Evolutionary conservation across 2,888 invertebrate genomes (phyloP).

Genomic region (Oxyteleia sp.): DNA sequence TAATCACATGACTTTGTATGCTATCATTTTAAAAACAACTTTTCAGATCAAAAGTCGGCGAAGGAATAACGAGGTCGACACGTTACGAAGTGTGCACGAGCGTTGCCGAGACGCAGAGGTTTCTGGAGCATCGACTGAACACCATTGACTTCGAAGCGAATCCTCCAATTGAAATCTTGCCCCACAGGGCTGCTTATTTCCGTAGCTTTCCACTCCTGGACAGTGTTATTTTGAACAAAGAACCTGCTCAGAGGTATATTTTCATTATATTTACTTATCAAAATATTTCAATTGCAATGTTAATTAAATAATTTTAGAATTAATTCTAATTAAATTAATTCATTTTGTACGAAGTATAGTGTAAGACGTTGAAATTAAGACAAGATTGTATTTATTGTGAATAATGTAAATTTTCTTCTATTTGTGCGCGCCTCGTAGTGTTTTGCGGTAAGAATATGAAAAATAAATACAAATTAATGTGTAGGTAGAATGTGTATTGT

Average conservation of each 20-base stretch:
- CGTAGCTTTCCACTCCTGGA: slow-evolving; percentile 96
- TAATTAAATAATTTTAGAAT: slow-evolving; percentile 18
- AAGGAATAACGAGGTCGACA: slow-evolving; percentile 91
- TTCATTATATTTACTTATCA: no score
- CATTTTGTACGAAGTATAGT: no score
- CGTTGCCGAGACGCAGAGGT: slow-evolving; percentile 90
- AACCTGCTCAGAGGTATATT: slow-evolving; percentile 90
- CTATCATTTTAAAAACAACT: not conserved
- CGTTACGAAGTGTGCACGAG: slow-evolving; percentile 92
- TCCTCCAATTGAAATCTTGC: slow-evolving; percentile 93
- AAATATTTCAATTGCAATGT: slow-evolving; percentile 1
- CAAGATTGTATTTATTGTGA: no score
- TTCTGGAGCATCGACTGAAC: slow-evolving; percentile 90
- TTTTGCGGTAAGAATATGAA: slow-evolving; percentile 84
- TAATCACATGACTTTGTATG: no score
- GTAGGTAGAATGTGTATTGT: not conserved
- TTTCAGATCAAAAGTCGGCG: slow-evolving; percentile 90
- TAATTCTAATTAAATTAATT: no score
- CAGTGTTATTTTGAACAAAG: slow-evolving; percentile 92
- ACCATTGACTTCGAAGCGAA: slow-evolving; percentile 95
- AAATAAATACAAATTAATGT: not conserved
- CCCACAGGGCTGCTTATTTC: slow-evolving; percentile 92
- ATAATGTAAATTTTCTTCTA: slow-evolving; percentile 65
- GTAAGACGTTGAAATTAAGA: no score
- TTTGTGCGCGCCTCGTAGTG: slow-evolving; percentile 81